Base-by-base conservation (phyloP, 2,888 invertebrate species). In the Hypolimnas misippus region DNA sequence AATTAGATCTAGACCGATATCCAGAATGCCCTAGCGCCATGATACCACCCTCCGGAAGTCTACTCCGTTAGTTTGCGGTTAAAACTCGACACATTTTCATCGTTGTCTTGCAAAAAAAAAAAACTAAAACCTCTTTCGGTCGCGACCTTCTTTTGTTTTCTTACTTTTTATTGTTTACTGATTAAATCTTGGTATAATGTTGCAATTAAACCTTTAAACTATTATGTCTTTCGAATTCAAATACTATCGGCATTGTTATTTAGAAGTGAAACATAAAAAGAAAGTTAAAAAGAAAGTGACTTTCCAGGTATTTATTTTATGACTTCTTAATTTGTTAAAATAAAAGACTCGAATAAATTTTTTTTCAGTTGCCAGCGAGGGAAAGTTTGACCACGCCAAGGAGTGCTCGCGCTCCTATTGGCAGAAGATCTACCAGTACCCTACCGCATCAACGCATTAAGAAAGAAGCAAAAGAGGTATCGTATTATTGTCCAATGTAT, bases 361-460 rank as follows among this genome's bases (percentile, higher is more conserved):
- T 61, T 62, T 73, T 70, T 31, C 70, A 92, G 92, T 88, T 92
- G 79, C 87, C 90, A 70, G 72, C 88, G 70, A 86, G 89, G 74
- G 92, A 91, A 78, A 80, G 86, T 68, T 77, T 91, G 75, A 81
- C 82, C 52, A 90, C 92, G 76, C 92, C 92, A 67, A 79, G 92
- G 86, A 92, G 92, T 75, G 90, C 89, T 73, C 81, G 91, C 62
- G 87, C 91, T 83, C 89, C 92, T 31, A 69, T 87, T 57, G 84
- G 86, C 58, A 79, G 90, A 69, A 82, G 89, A 68, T 73, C 84
- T 57, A 72, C 88, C 33, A 79, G 84, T 70, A 84, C 90, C 51
- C 93, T 94, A 65, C 89, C 91, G 46, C 90, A 89, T 74, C 89
- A 89, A 71, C 87, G 92, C 62, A 70, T 88, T 65, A 91, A 88